Evolutionary conservation across 2,888 invertebrate genomes (phyloP), one percentile per base, ranked within the genome.

Genomic region (Heliconius ismenius): DNA sequence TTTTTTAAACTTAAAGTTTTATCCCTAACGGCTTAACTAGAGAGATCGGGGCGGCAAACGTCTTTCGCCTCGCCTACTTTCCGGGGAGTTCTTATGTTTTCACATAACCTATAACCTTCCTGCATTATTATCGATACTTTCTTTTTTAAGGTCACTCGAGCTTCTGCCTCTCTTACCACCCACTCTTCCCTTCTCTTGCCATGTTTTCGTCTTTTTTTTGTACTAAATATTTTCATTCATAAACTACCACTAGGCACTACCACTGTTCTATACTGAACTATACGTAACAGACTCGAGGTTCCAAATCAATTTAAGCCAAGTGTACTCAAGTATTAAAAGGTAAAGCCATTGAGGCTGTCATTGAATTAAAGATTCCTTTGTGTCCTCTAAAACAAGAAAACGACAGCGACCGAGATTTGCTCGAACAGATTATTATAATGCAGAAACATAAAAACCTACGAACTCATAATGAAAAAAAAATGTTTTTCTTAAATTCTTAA

Each of bases 261-360:
- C n/a, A 65, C 21, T 11, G 11, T 18, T 49, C 28, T 21, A 10
- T 11, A 36, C 11, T 4, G 21, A 18, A 18, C 49, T 49, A 21
- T 64, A 64, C 6, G 64, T 32, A 36, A 15, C 15, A 39, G n/a
- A 65, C 36, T 13, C 10, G 36, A 65, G 36, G 2, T 39, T 39
- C 32, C 13, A 67, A 67, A 67, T 67, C 67, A 67, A 67, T 67
- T 43, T 43, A 24, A 67, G 1, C 39, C 39, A 54, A 70, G 58
- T 70, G 70, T 58, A 70, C 58, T 70, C 73, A 77, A 72, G 75
- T 75, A 75, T 76, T 54, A 78, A 67, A n/a, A 67, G 67, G 39
- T 67, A 24, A 67, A n/a, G 24, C 39, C 67, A 39, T 39, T 67
- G 67, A 39, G 65, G 24, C 67, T 43, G 67, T 67, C 67, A 67